These are phyloP conservation scores for Harpagoxenus sublaevis DNA, from an alignment of 2,888 invertebrate genomes.

Conservation along the genomic window DNA sequence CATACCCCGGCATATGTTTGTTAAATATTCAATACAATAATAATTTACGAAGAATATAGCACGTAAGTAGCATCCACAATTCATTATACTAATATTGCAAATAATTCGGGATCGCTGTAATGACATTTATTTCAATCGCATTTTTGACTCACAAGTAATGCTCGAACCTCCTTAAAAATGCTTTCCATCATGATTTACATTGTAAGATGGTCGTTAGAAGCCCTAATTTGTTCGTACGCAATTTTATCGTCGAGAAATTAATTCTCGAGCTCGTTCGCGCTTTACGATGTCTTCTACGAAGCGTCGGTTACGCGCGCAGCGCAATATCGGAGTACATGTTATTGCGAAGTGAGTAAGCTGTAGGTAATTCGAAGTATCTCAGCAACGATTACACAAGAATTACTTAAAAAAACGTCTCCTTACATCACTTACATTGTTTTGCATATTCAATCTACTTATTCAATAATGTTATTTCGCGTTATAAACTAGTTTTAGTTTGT, in stretches of 20 bases:
- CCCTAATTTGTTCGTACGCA: conserved; percentile 17
- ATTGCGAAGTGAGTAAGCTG: conserved; percentile 28
- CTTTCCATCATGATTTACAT: background rate
- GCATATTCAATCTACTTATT: background rate
- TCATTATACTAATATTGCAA: too few relatives aligned
- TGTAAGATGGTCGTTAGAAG: background rate
- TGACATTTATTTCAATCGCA: too few relatives aligned
- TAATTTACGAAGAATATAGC: too few relatives aligned
- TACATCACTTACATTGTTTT: background rate
- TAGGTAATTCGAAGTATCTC: conserved; percentile 22
- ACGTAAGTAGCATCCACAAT: too few relatives aligned
- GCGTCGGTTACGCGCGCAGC: background rate
- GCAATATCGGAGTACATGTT: conserved; percentile 32
- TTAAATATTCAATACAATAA: too few relatives aligned
- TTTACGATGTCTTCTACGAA: conserved; percentile 23
- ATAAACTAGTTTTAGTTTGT: conserved; percentile 13
- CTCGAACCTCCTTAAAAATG: too few relatives aligned
- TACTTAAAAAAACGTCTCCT: background rate
- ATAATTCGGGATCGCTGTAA: too few relatives aligned
- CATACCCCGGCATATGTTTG: too few relatives aligned
- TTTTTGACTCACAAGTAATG: too few relatives aligned
- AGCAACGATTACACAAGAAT: background rate
- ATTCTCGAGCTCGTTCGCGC: conserved; percentile 19
- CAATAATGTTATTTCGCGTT: conserved; percentile 1
- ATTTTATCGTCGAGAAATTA: conserved; percentile 45